Evolutionary conservation across 2,113 vertebrate species (phyloP).

Genomic region (Sinocyclocheilus anophthalmus): DNA sequence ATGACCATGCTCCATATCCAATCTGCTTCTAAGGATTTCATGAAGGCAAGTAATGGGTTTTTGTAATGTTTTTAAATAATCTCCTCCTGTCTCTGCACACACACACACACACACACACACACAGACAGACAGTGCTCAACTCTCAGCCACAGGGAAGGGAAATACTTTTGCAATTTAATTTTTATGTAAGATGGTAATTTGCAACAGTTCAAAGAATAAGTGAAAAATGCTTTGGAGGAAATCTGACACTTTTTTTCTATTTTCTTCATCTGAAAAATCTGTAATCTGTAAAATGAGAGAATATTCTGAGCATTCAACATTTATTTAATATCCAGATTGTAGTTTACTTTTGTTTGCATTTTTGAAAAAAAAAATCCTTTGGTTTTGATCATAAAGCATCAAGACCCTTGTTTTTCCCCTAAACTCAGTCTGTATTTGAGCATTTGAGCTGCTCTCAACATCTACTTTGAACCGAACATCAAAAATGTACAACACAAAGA

Average conservation of each 20-base stretch:
- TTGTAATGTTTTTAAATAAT: conserved; percentile 32
- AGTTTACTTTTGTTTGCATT: not conserved
- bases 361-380: not conserved
- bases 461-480: conserved; percentile 54
- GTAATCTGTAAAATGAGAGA: not conserved
- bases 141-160: not conserved
- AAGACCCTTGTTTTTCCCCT: not conserved
- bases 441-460: conserved; percentile 11
- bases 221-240: not conserved
- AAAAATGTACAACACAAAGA: conserved; percentile 43
- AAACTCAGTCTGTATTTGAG: conserved; percentile 1
- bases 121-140: not conserved
- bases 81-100: not conserved
- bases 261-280: not conserved
- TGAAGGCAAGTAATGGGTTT: conserved; percentile 11
- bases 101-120: not conserved
- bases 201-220: not conserved
- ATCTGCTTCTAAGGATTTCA: conserved; percentile 32
- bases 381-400: not conserved
- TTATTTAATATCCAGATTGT: not conserved
- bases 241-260: not conserved
- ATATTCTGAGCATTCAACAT: not conserved
- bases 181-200: not conserved
- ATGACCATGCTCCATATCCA: conserved; percentile 31
- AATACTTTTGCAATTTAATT: conserved; percentile 15